Base-by-base conservation (phyloP, 2,888 invertebrate genomes). In the Torymus texanus region DNA sequence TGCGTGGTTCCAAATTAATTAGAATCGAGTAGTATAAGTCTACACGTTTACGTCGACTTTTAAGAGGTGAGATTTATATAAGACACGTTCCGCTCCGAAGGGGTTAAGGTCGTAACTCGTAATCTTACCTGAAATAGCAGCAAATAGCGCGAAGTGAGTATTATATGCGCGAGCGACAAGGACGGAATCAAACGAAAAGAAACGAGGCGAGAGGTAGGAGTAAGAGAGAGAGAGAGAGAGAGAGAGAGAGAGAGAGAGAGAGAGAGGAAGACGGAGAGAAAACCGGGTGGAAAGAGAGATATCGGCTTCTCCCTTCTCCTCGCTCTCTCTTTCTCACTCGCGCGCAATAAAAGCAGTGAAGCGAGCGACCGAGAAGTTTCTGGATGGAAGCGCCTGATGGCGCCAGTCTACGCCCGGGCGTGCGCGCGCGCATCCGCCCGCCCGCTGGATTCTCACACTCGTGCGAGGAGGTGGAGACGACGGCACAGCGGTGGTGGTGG, bases 321-420 rank as follows among this genome's bases (percentile, higher is more conserved):
- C 18, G 18, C 61, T 75, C 18, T 18, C 13, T 50, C 61, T 24
- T 29, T 63, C 74, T 65, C 50, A 18, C 14, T 24, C 14, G 13
- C 66, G 65, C 70, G 82, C 82, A 80, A 84, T 83, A 83, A 80
- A 78, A 73, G 66, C 77, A 80, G 75, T 62, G 77, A 77, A 78
- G 14, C 79, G 76, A 68, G 71, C 68, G 81, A 73, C 59, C 79
- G 80, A 83, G 82, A 82, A 87, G 88, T 85, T 89, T 88, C 82
- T 72, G 76, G 51, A 67, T 77, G 83, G 72, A 73, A 75, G 82
- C 89, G 88, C 83, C 84, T 85, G 89, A 89, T 89, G 89, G 89
- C 89, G 89, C 89, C 88, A 89, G 87, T 84, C 84, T 85, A 83
- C 87, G 82, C 81, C 73, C 80, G 79, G 83, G 83, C 80, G 83